These are phyloP conservation scores for Lepidurus packardi DNA, from an alignment of 1,140 invertebrate species.

Conservation along the genomic window DNA sequence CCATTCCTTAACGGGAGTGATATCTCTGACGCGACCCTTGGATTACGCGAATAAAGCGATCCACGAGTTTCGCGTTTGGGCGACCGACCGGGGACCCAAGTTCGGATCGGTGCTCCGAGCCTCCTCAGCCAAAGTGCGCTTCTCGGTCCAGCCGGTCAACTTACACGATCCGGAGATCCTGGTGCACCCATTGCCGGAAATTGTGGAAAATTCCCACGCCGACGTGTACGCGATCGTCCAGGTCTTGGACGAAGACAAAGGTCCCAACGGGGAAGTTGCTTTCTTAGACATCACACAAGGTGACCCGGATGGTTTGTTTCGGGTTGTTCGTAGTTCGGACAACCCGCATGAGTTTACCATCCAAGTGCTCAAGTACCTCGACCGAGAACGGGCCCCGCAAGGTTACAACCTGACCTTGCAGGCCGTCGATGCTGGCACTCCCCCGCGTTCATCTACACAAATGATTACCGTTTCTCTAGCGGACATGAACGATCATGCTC, in stretches of 20 bases:
- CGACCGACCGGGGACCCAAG: constrained; percentile 70
- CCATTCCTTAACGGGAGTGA: constrained; percentile 82
- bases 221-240: constrained; percentile 85
- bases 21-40: constrained; percentile 74
- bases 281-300: constrained; percentile 80
- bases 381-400: constrained; percentile 64
- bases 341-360: constrained; percentile 48
- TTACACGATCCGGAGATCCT: constrained; percentile 75
- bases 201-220: constrained; percentile 74
- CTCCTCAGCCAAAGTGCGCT: constrained; percentile 61
- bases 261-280: constrained; percentile 73
- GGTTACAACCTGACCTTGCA: constrained; percentile 80
- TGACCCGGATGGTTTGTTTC: constrained; percentile 79
- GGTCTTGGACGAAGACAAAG: constrained; percentile 73
- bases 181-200: constrained; percentile 68
- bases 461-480: constrained; percentile 50
- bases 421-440: constrained; percentile 75
- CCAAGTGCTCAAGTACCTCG: constrained; percentile 65
- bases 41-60: constrained; percentile 59
- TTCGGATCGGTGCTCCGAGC: constrained; percentile 50
- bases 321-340: constrained; percentile 50
- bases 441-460: constrained; percentile 49
- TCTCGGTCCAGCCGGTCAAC: constrained; percentile 79
- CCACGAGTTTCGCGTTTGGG: constrained; percentile 71
- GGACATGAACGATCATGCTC: constrained; percentile 76